Evolutionary conservation across 2,888 invertebrate genomes (phyloP), one percentile per base, ranked within the genome.

Genomic region (Euphydryas editha): DNA sequence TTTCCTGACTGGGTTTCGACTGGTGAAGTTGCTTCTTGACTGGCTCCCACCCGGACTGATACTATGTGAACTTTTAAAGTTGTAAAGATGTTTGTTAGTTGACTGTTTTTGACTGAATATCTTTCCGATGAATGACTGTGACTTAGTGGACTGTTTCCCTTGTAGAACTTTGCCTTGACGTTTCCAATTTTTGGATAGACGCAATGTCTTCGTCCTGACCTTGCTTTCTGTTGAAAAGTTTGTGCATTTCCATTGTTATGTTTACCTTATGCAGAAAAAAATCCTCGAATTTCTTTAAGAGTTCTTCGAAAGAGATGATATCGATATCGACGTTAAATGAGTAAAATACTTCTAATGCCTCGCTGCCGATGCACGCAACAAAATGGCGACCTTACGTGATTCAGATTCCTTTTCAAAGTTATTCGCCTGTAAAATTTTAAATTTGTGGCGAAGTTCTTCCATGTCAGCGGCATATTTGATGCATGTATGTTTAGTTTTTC

Each of bases 291-390:
- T 57, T 57, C 21, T 57, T 42, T 49, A 46, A 3, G 24, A 49
- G 15, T 6, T 20, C 24, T 24, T 36, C 13, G 15, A 46, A 24
- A 24, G 24, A 24, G 24, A 24, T 24, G 24, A 24, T 2, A 49
- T 59, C 59, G 20, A 59, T 59, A 18, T 59, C 47, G 1, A 59
- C 18, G 8, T 59, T 47, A 1, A 59, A 59, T 5, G 59, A 49
- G 8, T 49, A 59, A 18, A 59, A 59, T 18, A 59, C 30, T 17
- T 46, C 36, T 6, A 59, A 15, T 15, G 47, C 36, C 15, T 59
- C 59, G 15, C 36, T 47, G 6, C 59, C 47, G 10, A 59, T 37
- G 37, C 17, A 59, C 3, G 36, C 20, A 51, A n/a, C 51, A 60
- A 60, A 4, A 51, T 51, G 49, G 60, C 60, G 21, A 59, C 49